phyloP scores from a whole-genome alignment of 2,113 vertebrate genomes.

The Bos taurus region DNA sequence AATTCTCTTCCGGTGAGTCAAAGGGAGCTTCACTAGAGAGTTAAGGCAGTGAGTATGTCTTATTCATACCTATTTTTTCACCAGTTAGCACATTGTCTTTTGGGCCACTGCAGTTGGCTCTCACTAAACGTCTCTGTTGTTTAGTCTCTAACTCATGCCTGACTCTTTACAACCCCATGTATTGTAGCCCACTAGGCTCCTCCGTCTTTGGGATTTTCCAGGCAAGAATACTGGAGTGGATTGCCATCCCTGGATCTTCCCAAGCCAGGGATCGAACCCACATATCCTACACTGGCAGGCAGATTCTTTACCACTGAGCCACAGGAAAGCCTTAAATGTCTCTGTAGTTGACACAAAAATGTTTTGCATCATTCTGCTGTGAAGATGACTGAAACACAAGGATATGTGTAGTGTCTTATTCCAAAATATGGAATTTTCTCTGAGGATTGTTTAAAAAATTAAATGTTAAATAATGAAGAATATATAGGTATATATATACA shows the following conservation, averaged over 20 bases:
- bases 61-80: neutral
- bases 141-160: neutral
- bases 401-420: neutral
- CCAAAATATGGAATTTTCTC: conserved; percentile 12
- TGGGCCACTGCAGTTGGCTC: neutral
- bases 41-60: neutral
- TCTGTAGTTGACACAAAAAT: neutral
- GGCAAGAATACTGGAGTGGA: neutral
- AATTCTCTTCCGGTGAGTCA: neutral
- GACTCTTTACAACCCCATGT: neutral
- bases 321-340: neutral
- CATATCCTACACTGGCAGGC: neutral
- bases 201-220: rapidly evolving
- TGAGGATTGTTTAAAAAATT: conserved; percentile 16
- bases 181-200: neutral
- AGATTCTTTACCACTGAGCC: neutral
- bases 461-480: conserved; percentile 13
- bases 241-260: neutral
- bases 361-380: neutral
- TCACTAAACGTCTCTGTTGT: neutral
- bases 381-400: neutral
- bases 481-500: neutral
- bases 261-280: neutral
- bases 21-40: neutral
- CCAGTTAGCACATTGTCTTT: neutral